Evolutionary conservation across 2,888 invertebrate genomes (phyloP).

Genomic region (Archaeoteleia sp.): DNA sequence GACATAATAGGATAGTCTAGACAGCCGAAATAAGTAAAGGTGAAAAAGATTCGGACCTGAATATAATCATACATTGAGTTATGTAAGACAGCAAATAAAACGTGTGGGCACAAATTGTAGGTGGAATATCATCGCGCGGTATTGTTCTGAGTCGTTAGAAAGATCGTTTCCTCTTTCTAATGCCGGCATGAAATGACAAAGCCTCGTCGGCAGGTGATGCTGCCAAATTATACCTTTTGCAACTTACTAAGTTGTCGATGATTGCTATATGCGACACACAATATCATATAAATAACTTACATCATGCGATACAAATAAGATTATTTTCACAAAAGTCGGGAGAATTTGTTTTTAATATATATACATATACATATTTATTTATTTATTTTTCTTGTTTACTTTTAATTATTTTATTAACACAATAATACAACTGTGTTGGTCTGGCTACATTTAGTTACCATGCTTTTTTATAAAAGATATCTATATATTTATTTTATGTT

Average conservation of each 20-base stretch:
- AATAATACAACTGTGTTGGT: no score
- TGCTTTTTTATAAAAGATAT: no score
- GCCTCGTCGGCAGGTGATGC: slow-evolving; percentile 52
- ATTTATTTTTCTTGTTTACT: no score
- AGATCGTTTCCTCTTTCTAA: slow-evolving; percentile 52
- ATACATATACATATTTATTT: no score
- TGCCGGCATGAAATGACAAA: slow-evolving; percentile 52
- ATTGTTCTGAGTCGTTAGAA: slow-evolving; percentile 41
- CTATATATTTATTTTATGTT: no score
- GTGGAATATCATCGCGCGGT: slow-evolving; percentile 46
- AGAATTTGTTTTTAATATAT: no score
- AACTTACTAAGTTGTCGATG: slow-evolving; percentile 29
- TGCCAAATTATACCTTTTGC: slow-evolving; percentile 43
- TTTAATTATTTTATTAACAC: no score
- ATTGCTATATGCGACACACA: slow-evolving; percentile 16
- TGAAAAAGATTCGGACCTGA: slow-evolving; percentile 2
- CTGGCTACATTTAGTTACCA: no score
- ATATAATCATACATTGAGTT: slow-evolving; percentile 36
- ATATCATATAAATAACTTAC: slow-evolving; percentile 32
- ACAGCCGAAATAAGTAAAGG: slow-evolving; percentile 32
- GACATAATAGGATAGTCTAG: slow-evolving; percentile 41
- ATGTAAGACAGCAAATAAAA: slow-evolving; percentile 41
- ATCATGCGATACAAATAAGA: slow-evolving; percentile 10
- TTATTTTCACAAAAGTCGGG: no score
- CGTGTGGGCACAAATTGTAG: slow-evolving; percentile 55